Base-by-base conservation (phyloP, 2,888 invertebrate genomes). In the Prosopocoilus inquinatus region DNA sequence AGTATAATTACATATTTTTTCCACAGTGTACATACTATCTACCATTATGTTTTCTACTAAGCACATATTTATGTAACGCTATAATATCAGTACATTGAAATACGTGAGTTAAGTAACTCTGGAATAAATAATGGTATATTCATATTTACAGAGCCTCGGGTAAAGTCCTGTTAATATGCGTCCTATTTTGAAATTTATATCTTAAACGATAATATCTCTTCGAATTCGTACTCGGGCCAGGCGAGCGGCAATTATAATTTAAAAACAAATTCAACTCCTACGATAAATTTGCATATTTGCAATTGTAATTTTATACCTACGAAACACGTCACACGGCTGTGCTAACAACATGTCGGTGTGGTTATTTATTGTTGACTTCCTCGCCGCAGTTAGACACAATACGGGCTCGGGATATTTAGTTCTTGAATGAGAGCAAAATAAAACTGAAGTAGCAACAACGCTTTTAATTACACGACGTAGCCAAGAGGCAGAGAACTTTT, bases 401-500 rank as follows among this genome's bases (percentile, higher is more conserved):
- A 41, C 41, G 41, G 41, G 41, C 16, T 13, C 12, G 41, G 13
- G 9, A 3, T 41, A 41, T 41, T 41, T 16, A 41, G 16, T 41
- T 41, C 20, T 28, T 28, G 20, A 41, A 13, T 15, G 41, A 11
- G 41, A 41, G 16, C 41, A 9, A 41, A 9, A 41, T 41, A 41
- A 41, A 41, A 41, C 41, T 41, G 9, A 41, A 41, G 41, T 41
- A 41, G 41, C 16, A 41, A 41, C 41, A 16, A 41, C 41, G 41
- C 41, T 41, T 41, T 41, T 41, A 41, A 41, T 41, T 41, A 41
- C 16, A 13, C 41, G 16, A 41, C 15, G 41, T 41, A 11, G 41
- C 41, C 41, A 16, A 16, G 16, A 41, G 41, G 41, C 9, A 41
- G 12, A 11, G 12, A 9, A n/a, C 16, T 41, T 41, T 41, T 41